These are phyloP conservation scores for Nannoperca obscura DNA, from an alignment of 2,797 vertebrate species.

Conservation along the genomic window DNA sequence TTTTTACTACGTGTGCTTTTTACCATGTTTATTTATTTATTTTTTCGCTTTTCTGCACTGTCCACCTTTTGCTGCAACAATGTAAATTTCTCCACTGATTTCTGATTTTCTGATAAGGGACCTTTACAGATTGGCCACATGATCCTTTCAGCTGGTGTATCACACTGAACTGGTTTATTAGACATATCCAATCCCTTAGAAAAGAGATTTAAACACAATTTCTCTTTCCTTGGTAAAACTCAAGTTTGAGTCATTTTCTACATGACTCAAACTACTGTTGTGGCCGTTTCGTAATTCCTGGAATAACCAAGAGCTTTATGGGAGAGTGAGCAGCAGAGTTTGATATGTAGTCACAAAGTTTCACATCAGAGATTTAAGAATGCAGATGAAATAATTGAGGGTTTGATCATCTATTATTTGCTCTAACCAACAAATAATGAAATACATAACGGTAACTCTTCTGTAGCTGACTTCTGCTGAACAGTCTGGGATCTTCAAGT, in stretches of 20 bases:
- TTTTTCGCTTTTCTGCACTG: too few species aligned
- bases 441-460: background rate
- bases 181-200: background rate
- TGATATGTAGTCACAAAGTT: background rate
- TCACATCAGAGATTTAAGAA: background rate
- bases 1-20: too few species aligned
- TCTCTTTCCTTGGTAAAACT: background rate
- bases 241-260: constrained; percentile 30
- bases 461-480: constrained; percentile 7
- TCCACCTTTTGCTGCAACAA: too few species aligned
- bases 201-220: background rate
- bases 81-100: too few species aligned
- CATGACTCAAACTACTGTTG: constrained; percentile 6
- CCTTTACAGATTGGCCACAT: background rate
- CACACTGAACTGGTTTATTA: background rate
- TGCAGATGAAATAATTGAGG: background rate
- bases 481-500: constrained; percentile 15
- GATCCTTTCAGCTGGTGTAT: background rate
- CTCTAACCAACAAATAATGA: background rate
- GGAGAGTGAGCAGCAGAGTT: background rate
- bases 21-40: too few species aligned
- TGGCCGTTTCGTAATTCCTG: background rate
- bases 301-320: background rate
- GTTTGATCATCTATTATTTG: background rate
- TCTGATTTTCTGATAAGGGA: too few species aligned